phyloP scores from a whole-genome alignment of 2,113 vertebrate genomes.

The Prolemur simus region DNA sequence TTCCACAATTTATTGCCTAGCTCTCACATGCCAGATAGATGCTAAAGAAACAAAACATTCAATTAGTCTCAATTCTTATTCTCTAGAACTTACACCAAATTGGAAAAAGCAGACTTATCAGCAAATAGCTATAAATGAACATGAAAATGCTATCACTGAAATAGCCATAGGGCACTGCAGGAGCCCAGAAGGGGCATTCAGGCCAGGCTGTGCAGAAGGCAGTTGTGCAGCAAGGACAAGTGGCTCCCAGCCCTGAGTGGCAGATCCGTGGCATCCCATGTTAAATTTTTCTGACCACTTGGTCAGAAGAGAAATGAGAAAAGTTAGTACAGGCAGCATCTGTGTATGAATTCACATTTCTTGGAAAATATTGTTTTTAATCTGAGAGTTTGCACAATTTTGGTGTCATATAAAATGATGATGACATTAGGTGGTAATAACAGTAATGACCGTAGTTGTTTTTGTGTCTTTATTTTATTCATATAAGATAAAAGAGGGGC shows the following conservation, averaged over 20 bases:
- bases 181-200: background rate
- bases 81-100: background rate
- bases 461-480: conserved; percentile 4
- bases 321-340: background rate
- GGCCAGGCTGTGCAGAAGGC: background rate
- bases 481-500: background rate
- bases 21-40: background rate
- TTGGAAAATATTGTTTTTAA: background rate
- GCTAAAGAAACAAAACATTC: background rate
- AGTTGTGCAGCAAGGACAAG: background rate
- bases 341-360: background rate
- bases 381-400: background rate
- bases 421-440: background rate
- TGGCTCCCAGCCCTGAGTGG: background rate
- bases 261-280: background rate
- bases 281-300: background rate
- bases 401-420: background rate
- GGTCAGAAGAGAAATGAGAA: background rate
- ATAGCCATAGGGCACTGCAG: background rate
- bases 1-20: background rate
- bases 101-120: background rate
- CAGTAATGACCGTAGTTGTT: background rate
- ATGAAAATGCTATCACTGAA: background rate
- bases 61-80: background rate
- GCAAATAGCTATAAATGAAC: background rate